These are phyloP conservation scores for Carcinoscorpius rotundicauda DNA, from an alignment of 1,140 invertebrate genomes.

Conservation along the genomic window DNA sequence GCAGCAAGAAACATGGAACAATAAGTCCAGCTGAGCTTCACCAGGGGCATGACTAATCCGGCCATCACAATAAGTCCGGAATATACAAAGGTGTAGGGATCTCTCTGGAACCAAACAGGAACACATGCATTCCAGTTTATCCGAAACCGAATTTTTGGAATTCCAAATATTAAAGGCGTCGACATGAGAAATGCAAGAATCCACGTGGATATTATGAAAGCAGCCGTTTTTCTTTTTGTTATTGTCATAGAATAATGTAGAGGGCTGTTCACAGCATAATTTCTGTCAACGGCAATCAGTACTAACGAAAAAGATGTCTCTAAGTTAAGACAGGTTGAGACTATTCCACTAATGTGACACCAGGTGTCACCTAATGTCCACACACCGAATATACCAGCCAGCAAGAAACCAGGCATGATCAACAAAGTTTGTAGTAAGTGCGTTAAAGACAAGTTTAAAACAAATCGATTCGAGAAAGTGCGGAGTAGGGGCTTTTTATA, in stretches of 20 bases:
- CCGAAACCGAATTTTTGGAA: conserved; percentile 6
- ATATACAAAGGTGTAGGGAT: conserved; percentile 9
- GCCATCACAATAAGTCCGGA: conserved; percentile 22
- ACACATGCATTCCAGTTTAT: conserved; percentile 23
- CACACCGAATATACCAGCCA: conserved; percentile 29
- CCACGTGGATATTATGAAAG: conserved; percentile 45
- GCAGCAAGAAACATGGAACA: conserved; percentile 56
- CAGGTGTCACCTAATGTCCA: conserved; percentile 31
- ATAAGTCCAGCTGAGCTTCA: conserved; percentile 54
- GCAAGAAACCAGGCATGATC: conserved; percentile 44
- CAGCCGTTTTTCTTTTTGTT: conserved; percentile 52
- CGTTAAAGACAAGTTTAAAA: conserved; percentile 51
- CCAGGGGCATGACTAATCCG: conserved; percentile 51
- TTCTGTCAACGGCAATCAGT: conserved; percentile 71
- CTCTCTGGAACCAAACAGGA: conserved; percentile 4
- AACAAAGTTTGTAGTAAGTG: conserved; percentile 48
- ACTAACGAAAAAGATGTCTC: conserved; percentile 55
- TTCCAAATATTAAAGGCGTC: conserved; percentile 6
- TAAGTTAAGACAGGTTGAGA: conserved; percentile 40
- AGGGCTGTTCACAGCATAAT: conserved; percentile 72
- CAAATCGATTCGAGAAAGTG: conserved; percentile 52
- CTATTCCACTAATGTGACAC: conserved; percentile 40
- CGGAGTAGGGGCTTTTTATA: conserved; percentile 42
- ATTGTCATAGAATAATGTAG: conserved; percentile 64
- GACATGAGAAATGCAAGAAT: conserved; percentile 11